phyloP scores from a whole-genome alignment of 1,140 invertebrate genomes.

The Bicyclus anynana region DNA sequence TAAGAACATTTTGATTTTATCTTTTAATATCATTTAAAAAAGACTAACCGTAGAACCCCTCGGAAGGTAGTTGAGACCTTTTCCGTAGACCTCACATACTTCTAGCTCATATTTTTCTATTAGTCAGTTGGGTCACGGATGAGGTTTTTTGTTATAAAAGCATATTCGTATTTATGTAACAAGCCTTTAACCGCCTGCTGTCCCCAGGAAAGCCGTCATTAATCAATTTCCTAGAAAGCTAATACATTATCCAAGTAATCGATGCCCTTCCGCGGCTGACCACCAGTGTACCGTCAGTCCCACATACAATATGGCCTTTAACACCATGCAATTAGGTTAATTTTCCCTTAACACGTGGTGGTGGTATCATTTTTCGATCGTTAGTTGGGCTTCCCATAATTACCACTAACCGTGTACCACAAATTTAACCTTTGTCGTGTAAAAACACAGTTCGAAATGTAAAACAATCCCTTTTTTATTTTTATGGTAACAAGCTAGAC shows the following conservation, averaged over 20 bases:
- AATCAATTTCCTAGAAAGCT: slow-evolving; percentile 15
- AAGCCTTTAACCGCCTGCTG: neutral
- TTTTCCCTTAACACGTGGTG: neutral
- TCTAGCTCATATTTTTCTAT: too few relatives aligned
- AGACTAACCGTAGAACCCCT: too few relatives aligned
- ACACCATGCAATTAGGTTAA: neutral
- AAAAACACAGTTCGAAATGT: neutral
- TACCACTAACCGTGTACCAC: neutral
- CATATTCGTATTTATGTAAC: neutral
- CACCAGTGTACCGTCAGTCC: neutral
- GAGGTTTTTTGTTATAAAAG: too few relatives aligned
- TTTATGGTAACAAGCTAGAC: too few relatives aligned
- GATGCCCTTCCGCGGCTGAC: slow-evolving; percentile 1
- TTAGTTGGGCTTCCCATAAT: slow-evolving; percentile 12
- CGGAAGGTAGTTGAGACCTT: too few relatives aligned
- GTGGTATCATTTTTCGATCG: slow-evolving; percentile 1
- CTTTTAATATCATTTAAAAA: too few relatives aligned
- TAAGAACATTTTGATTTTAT: too few relatives aligned
- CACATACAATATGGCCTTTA: neutral
- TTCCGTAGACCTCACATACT: too few relatives aligned
- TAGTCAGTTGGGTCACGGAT: too few relatives aligned
- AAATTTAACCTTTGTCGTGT: slow-evolving; percentile 4
- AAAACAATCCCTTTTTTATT: too few relatives aligned
- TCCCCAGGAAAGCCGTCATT: slow-evolving; percentile 3
- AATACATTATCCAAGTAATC: slow-evolving; percentile 3